A percentile compares a stretch with the other conserved stretches of the same genome.
phyloP scores from a whole-genome alignment of 2,113 vertebrate species.

The Emydocephalus ijimae region DNA sequence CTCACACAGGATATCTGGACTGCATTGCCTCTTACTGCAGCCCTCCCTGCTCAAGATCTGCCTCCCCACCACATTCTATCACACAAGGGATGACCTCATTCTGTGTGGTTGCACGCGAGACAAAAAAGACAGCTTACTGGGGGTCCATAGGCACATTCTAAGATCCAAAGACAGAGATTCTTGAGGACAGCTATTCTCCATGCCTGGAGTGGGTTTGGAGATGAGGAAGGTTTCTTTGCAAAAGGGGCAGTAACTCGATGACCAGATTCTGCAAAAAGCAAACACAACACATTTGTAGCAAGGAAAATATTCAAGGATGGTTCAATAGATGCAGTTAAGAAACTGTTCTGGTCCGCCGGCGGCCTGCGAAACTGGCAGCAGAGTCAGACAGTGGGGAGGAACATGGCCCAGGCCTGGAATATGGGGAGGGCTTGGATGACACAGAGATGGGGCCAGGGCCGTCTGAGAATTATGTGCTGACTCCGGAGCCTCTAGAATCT shows the following conservation, averaged over 20 bases:
- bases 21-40: neutral
- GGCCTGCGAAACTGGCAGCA: too few relatives aligned
- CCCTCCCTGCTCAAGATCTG: neutral
- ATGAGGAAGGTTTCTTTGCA: neutral
- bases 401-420: too few relatives aligned
- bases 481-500: too few relatives aligned
- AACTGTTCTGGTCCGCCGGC: neutral
- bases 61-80: neutral
- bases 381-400: too few relatives aligned
- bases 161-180: neutral
- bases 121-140: slow-evolving; percentile 1
- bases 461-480: too few relatives aligned
- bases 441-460: too few relatives aligned
- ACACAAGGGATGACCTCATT: neutral
- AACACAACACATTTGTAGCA: neutral
- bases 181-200: slow-evolving; percentile 41
- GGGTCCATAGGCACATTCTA: slow-evolving; percentile 39
- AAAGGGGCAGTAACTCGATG: slow-evolving; percentile 26
- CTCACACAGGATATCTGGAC: neutral
- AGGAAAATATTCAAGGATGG: neutral
- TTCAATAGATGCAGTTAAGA: neutral
- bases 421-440: too few relatives aligned
- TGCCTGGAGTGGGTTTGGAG: slow-evolving; percentile 16
- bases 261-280: neutral
- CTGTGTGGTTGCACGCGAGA: neutral